Evolutionary conservation across 2,113 vertebrate genomes (phyloP), one percentile per base, ranked within the genome.

Genomic region (Coptodon rendalli): DNA sequence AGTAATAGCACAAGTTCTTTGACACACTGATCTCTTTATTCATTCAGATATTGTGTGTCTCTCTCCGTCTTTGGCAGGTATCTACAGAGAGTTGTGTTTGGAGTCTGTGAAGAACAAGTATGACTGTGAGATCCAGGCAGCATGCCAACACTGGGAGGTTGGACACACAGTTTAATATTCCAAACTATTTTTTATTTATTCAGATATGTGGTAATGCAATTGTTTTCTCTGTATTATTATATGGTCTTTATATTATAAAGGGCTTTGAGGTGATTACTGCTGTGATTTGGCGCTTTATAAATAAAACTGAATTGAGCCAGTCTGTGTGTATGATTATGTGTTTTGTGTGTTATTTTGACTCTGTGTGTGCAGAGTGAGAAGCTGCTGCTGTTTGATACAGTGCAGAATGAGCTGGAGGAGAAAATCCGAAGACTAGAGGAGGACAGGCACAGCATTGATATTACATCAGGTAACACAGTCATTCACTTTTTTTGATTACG

Each of bases 81-180:
- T 99, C 95, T 99, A 99, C 94, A 96, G 97, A 94, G 98, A 99
- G 89, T 94, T 99, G 92, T 99, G 98, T 94, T 95, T 99, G 95
- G 98, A 98, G 88, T 98, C 98, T 87, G 97, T 99, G 92, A 99
- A 99, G 97, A 98, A 99, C 96, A 99, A 99, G 88, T 98, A 98
- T 19, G 97, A 99, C 94, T 99, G 98, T 96, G 98, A 99, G 96
- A 97, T 98, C 92, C 98, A 99, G 96, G 98, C 98, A 81, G 98
- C 98, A 56, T 97, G 97, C 82, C 98, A 99, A 89, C 98, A 99
- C 93, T 99, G 98, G 96, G 98, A 99, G 98, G 98, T 99, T 94
- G 90, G 94, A 68, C 29, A 71, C 53, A 66, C 57, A 14, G 19
- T 53, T 76, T 50, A 19, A 57, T 76, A 76, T 48, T 50, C 24